Evolutionary conservation across 2,797 vertebrate genomes (phyloP), one percentile per base, ranked within the genome.

Genomic region (Gila robusta): DNA sequence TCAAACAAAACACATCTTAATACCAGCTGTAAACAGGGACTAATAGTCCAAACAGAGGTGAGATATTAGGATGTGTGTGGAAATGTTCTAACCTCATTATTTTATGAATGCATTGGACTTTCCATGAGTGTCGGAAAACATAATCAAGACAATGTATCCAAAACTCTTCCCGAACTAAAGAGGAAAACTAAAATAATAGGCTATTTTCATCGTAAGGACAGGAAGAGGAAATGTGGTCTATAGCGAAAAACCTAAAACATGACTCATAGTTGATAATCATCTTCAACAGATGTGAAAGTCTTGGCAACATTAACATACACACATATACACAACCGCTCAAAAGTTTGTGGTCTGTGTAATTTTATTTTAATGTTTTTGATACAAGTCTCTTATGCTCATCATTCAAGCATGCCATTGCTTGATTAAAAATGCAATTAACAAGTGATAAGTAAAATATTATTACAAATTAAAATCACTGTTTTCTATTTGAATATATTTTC

Each of bases 171-270:
- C 90, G 88, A 74, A 90, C 91, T 91, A 93, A 94, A 94, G 89
- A 93, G 94, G 94, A 94, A 93, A 94, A 91, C 86, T 92, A 92
- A 93, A 93, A 87, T 59, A 52, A 86, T 39, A 85, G 90, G 88
- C 91, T 86, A 80, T 83, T 66, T 81, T 84, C 74, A 87, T 78
- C 66, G 5, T 76, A n/a, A 39, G 59, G 41, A 81, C 72, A 72
- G 59, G 85, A 87, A 87, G 72, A 87, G 85, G 82, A 88, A 80
- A 84, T 67, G 37, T 52, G 49, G 59, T 44, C 81, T 79, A 83
- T 83, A 83, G 74, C 37, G 4, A 62, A 77, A 86, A 67, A 32
- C 41, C 52, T 74, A n/a, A 76, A 81, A 54, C 32, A 76, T 82
- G 80, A 82, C 62, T 86, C 64, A 77, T 62, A 77, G 72, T 59